Conservation (phyloP, 2,888 invertebrate species). For the Uropetala carovei region DNA sequence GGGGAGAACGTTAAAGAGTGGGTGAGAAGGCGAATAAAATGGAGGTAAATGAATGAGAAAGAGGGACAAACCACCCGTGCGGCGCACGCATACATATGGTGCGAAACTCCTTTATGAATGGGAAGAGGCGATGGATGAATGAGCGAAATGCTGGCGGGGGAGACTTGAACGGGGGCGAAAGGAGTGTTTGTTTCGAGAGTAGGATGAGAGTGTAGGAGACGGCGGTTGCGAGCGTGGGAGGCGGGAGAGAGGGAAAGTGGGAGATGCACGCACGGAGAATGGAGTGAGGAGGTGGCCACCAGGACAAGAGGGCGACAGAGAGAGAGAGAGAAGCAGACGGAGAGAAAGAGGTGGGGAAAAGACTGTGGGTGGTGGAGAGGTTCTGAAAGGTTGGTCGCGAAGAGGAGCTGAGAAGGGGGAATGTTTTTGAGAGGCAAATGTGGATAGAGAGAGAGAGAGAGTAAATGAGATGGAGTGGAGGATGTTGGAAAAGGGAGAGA, state of each 20-base stretch:
- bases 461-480: not conserved
- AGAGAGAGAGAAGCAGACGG: not conserved
- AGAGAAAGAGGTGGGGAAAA: no score
- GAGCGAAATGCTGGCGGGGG: constrained; percentile 5
- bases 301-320: not conserved
- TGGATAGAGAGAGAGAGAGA: not conserved
- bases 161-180: not conserved
- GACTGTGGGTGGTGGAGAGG: no score
- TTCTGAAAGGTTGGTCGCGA: not conserved
- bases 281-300: not conserved
- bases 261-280: not conserved
- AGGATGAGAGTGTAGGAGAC: not conserved
- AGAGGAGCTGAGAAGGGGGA: not conserved
- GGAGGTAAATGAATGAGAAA: not conserved
- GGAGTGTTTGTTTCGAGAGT: not conserved
- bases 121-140: constrained; percentile 59
- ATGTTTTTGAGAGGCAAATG: not conserved
- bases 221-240: not conserved
- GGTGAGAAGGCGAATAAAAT: not conserved
- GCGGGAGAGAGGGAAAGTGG: not conserved
- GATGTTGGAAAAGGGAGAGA: no score
- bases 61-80: not conserved
- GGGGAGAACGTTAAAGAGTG: no score
- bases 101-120: constrained; percentile 61
- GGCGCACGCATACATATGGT: constrained; percentile 19